These are phyloP conservation scores for Otus sunia DNA, from an alignment of 2,113 vertebrate genomes.

Conservation along the genomic window DNA sequence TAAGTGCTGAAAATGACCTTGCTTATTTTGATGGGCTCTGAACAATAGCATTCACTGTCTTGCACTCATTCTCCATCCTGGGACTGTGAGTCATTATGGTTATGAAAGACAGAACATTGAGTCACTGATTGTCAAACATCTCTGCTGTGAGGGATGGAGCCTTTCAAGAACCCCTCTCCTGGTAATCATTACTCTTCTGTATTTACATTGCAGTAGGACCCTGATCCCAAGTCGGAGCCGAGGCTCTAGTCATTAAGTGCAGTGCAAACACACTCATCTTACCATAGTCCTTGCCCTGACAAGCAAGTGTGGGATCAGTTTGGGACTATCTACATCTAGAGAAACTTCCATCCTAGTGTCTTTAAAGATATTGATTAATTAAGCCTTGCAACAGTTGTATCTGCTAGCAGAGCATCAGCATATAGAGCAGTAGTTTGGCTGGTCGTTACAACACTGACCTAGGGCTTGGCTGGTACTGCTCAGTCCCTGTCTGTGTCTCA, in stretches of 20 bases:
- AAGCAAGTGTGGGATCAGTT: not conserved
- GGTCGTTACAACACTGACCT: not conserved
- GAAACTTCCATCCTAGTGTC: not conserved
- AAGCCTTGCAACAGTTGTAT: not conserved
- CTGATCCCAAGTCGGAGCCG: not conserved
- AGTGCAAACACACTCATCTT: not conserved
- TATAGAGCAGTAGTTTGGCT: not conserved
- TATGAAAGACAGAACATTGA: constrained; percentile 56
- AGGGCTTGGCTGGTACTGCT: not conserved
- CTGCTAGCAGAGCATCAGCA: not conserved
- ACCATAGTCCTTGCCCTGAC: not conserved
- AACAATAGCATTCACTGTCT: constrained; percentile 42
- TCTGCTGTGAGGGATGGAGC: constrained; percentile 8
- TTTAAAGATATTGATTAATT: not conserved
- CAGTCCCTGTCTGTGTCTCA: not conserved
- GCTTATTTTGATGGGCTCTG: constrained; percentile 49
- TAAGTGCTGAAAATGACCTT: constrained; percentile 40
- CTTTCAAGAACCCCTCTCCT: constrained; percentile 7
- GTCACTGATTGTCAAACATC: constrained; percentile 42
- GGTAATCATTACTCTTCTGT: constrained; percentile 33
- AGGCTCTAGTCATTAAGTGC: not conserved
- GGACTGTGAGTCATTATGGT: constrained; percentile 57
- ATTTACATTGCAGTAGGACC: not conserved
- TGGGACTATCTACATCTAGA: not conserved
- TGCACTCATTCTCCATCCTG: constrained; percentile 14